Conservation (phyloP, 92 coral and sea anemone genomes). For the Desmophyllum pertusum region DNA sequence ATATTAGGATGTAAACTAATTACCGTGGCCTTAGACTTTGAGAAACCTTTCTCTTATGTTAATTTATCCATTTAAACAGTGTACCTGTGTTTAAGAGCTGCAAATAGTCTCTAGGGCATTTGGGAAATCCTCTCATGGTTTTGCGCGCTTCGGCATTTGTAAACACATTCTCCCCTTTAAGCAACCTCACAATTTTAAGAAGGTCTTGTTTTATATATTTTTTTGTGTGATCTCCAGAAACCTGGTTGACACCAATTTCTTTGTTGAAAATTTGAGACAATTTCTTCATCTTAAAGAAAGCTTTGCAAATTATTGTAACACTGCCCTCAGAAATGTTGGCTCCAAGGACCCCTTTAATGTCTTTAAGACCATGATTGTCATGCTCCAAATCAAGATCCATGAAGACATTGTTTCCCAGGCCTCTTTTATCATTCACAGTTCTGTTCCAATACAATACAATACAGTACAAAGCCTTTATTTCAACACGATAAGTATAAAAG, state of each 20-base stretch:
- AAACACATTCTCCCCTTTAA: conserved; percentile 46
- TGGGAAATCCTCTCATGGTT: conserved; percentile 36
- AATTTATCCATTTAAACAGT: conserved; percentile 56
- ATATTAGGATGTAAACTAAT: too few species aligned
- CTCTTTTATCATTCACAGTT: conserved; percentile 74
- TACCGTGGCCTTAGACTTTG: background rate
- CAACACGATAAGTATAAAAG: too few species aligned
- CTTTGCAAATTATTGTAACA: conserved; percentile 46
- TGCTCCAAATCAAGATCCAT: conserved; percentile 73
- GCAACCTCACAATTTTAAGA: conserved; percentile 15
- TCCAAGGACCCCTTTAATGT: conserved; percentile 55
- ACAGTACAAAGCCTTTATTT: too few species aligned
- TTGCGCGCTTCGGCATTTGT: background rate
- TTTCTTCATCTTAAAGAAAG: conserved; percentile 27
- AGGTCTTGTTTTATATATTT: conserved; percentile 39
- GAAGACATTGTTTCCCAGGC: conserved; percentile 62
- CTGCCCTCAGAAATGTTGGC: conserved; percentile 53
- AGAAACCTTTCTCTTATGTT: conserved; percentile 54
- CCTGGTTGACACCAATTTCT: conserved; percentile 22
- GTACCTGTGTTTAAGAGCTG: conserved; percentile 43
- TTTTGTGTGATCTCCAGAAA: conserved; percentile 42
- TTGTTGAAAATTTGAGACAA: conserved; percentile 14
- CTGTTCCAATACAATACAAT: too few species aligned
- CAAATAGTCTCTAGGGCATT: conserved; percentile 53
- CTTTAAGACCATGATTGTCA: conserved; percentile 37